Evolutionary conservation across 1,140 invertebrate genomes (phyloP).

Genomic region (Caenorhabditis latens): DNA sequence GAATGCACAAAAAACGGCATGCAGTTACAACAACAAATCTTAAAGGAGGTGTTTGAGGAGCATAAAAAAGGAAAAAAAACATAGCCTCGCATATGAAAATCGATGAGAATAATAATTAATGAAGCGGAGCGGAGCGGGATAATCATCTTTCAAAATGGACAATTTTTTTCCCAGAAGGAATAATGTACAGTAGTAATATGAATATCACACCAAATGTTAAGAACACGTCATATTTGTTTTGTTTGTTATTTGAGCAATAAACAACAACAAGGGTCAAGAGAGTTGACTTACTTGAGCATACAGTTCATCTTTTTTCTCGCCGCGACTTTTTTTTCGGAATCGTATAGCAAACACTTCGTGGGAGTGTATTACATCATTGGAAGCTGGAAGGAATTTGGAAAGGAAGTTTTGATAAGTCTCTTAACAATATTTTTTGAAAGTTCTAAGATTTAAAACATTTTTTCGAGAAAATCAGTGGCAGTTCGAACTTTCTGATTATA

Average conservation of each 20-base stretch:
- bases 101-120: neutral
- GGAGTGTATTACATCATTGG: constrained; percentile 11
- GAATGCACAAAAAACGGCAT: neutral
- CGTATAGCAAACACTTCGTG: neutral
- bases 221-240: neutral
- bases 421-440: too few species aligned
- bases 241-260: neutral
- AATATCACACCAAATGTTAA: too few species aligned
- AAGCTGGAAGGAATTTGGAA: neutral
- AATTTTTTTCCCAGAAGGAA: too few species aligned
- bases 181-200: too few species aligned
- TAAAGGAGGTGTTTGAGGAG: neutral
- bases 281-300: constrained; percentile 17
- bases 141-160: neutral
- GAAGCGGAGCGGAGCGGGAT: neutral
- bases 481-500: neutral
- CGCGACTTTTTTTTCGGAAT: neutral
- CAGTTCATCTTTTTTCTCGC: neutral
- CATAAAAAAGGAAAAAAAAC: neutral
- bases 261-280: neutral
- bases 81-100: neutral
- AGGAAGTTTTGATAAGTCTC: too few species aligned
- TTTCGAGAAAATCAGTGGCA: neutral
- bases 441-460: neutral
- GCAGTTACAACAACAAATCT: neutral